phyloP scores from a whole-genome alignment of 2,888 invertebrate species.

The Crepidodera aurea region DNA sequence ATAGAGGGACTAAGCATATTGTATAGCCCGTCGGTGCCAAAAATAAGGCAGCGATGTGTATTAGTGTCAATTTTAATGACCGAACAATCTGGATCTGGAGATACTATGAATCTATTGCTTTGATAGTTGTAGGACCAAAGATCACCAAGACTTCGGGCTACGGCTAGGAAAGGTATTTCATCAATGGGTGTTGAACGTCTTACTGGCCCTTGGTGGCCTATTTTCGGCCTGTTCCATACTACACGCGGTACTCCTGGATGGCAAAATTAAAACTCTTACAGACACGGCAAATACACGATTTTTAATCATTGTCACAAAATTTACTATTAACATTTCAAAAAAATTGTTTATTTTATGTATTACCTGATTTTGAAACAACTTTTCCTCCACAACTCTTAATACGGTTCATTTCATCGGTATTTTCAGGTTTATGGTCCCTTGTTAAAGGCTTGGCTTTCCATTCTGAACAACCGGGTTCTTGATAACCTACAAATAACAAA shows the following conservation, averaged over 20 bases:
- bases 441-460: slow-evolving; percentile 88
- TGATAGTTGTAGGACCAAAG: slow-evolving; percentile 97
- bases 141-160: slow-evolving; percentile 95
- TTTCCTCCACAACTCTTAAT: slow-evolving; percentile 86
- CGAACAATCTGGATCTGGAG: slow-evolving; percentile 94
- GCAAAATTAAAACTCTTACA: neutral
- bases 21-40: slow-evolving; percentile 97
- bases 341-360: too few relatives aligned
- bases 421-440: slow-evolving; percentile 95
- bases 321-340: too few relatives aligned
- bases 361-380: slow-evolving; percentile 71
- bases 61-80: slow-evolving; percentile 84
- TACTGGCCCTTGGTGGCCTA: slow-evolving; percentile 87
- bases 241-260: slow-evolving; percentile 86
- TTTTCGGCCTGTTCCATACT: slow-evolving; percentile 93
- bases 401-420: slow-evolving; percentile 79
- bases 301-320: too few relatives aligned
- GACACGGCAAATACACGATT: too few relatives aligned
- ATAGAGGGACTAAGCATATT: slow-evolving; percentile 89
- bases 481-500: slow-evolving; percentile 51
- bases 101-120: slow-evolving; percentile 93
- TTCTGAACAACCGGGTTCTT: slow-evolving; percentile 61
- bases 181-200: slow-evolving; percentile 89
- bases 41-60: slow-evolving; percentile 85
- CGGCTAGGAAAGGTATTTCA: slow-evolving; percentile 94